These are phyloP conservation scores for Peribatodes rhomboidaria DNA, from an alignment of 2,888 invertebrate genomes.

Conservation along the genomic window DNA sequence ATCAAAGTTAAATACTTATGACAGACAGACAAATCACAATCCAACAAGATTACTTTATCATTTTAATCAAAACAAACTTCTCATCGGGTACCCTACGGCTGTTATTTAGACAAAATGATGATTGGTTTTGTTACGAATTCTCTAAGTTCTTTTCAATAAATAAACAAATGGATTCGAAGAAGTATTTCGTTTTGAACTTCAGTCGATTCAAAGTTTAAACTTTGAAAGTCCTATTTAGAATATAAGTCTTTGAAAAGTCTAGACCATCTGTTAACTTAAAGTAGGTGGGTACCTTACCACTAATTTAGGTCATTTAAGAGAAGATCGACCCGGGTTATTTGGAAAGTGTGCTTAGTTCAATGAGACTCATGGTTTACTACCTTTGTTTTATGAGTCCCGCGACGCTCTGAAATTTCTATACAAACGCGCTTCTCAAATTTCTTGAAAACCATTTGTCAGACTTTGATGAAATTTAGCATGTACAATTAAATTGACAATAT, in stretches of 20 bases:
- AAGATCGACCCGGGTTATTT: too few relatives aligned
- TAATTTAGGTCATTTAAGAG: too few relatives aligned
- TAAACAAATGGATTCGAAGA: neutral
- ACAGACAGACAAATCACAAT: neutral
- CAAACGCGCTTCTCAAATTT: too few relatives aligned
- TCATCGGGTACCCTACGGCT: neutral
- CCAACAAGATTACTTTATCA: neutral
- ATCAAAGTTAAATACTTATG: neutral
- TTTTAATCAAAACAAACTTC: neutral
- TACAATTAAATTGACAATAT: too few relatives aligned
- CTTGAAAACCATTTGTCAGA: too few relatives aligned
- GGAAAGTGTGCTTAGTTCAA: too few relatives aligned
- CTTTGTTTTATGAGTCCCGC: too few relatives aligned
- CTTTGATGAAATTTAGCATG: too few relatives aligned
- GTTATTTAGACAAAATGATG: slow-evolving; percentile 2
- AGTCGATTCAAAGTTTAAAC: slow-evolving; percentile 8
- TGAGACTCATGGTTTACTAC: too few relatives aligned
- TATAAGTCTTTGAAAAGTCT: neutral
- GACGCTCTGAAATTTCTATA: too few relatives aligned
- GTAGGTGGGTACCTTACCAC: too few relatives aligned
- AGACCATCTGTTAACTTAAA: neutral
- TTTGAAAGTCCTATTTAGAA: neutral
- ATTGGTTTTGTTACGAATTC: slow-evolving; percentile 11
- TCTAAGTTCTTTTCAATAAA: neutral
- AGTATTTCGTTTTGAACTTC: slow-evolving; percentile 2